Conservation (phyloP, 1,140 invertebrate genomes). For the Drosophila mayri region DNA sequence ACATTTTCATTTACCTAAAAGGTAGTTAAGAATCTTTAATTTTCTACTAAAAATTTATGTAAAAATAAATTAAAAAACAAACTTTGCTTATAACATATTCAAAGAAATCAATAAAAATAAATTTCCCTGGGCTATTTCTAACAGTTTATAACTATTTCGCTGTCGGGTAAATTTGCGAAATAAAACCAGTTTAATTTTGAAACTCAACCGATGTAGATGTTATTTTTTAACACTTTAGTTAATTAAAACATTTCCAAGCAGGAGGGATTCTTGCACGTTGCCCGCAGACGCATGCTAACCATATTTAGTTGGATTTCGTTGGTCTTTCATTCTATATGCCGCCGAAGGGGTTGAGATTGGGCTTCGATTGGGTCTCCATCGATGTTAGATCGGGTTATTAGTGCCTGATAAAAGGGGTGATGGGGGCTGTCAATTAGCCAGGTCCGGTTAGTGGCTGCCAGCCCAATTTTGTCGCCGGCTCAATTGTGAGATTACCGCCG, state of each 20-base stretch:
- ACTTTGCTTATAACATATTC: too few species aligned
- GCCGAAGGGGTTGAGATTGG: conserved; percentile 13
- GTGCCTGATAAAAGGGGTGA: conserved; percentile 34
- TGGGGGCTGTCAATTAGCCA: conserved; percentile 70
- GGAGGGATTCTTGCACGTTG: conserved; percentile 66
- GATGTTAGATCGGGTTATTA: conserved; percentile 56
- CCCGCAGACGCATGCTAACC: conserved; percentile 54
- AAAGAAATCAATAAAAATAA: not conserved
- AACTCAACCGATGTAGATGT: conserved; percentile 3
- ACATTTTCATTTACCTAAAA: too few species aligned
- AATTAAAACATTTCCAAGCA: conserved; percentile 75
- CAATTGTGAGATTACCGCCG: conserved; percentile 64
- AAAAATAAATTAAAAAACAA: not conserved
- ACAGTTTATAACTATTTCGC: not conserved
- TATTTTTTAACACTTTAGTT: conserved; percentile 21
- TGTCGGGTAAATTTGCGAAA: not conserved
- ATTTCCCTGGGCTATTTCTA: not conserved
- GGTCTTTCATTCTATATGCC: conserved; percentile 55
- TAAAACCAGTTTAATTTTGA: conserved; percentile 1
- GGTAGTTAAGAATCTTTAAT: not conserved
- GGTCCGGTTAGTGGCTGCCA: conserved; percentile 68
- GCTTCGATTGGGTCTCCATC: conserved; percentile 12
- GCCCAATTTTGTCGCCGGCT: conserved; percentile 68
- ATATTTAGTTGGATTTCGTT: conserved; percentile 40
- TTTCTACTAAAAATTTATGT: not conserved